These are phyloP conservation scores for Pocillopora verrucosa DNA, from an alignment of 64 coral and sea anemone species.

Conservation along the genomic window DNA sequence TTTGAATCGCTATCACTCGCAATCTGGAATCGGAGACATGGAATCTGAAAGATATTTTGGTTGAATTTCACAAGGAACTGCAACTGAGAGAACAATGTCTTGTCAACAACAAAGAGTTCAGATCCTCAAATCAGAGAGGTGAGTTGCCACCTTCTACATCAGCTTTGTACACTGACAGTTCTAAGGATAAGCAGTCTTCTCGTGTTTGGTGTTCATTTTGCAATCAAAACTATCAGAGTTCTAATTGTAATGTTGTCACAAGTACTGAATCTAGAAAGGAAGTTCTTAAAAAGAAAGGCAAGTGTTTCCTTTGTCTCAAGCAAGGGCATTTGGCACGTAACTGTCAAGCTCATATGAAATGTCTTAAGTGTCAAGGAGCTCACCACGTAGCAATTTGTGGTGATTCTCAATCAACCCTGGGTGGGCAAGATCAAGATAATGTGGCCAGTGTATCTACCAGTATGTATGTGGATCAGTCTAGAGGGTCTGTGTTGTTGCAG, in stretches of 20 bases:
- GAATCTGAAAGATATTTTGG: too few relatives aligned
- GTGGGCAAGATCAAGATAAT: too few relatives aligned
- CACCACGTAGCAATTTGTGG: slow-evolving; percentile 16
- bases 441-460: too few relatives aligned
- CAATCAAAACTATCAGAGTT: slow-evolving; percentile 25
- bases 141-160: neutral
- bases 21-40: too few relatives aligned
- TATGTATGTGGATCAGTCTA: too few relatives aligned
- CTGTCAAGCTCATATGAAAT: slow-evolving; percentile 17
- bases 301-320: slow-evolving; percentile 64
- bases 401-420: too few relatives aligned
- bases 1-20: too few relatives aligned
- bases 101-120: slow-evolving; percentile 35
- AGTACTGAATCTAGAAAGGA: slow-evolving; percentile 33
- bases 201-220: slow-evolving; percentile 51
- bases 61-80: slow-evolving; percentile 54
- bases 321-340: slow-evolving; percentile 15
- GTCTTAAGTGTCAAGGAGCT: slow-evolving; percentile 7
- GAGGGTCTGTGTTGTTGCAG: too few relatives aligned
- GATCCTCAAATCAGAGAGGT: too few relatives aligned
- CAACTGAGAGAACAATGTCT: slow-evolving; percentile 3
- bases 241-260: slow-evolving; percentile 38
- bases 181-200: neutral
- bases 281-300: slow-evolving; percentile 50
- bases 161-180: slow-evolving; percentile 19